Conservation (phyloP, 2,113 vertebrate genomes). For the Erpornis zantholeuca region DNA sequence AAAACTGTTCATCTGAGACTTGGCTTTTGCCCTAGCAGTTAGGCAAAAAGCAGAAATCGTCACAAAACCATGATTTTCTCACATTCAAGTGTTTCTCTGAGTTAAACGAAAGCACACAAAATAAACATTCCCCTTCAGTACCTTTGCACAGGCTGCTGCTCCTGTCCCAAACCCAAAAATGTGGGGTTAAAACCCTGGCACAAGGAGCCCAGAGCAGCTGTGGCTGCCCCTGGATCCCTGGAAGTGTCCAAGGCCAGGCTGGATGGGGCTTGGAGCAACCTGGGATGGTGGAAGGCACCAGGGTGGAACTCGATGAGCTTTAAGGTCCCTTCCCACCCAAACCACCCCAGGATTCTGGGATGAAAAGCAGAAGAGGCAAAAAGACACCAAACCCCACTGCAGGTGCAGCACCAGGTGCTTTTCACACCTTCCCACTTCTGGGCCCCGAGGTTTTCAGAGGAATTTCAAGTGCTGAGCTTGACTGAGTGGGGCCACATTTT, state of each 20-base stretch:
- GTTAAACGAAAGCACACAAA: neutral
- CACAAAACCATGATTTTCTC: neutral
- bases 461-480: neutral
- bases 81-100: neutral
- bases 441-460: neutral
- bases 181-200: neutral
- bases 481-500: neutral
- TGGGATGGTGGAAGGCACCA: rapidly evolving
- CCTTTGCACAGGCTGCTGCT: neutral
- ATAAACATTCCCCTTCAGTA: neutral
- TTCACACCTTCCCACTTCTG: neutral
- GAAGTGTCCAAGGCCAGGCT: rapidly evolving
- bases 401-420: neutral
- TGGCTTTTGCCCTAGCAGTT: neutral
- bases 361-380: neutral
- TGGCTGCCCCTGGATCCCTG: neutral
- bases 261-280: neutral
- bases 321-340: neutral
- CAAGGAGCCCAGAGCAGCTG: neutral
- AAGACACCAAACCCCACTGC: neutral
- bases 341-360: rapidly evolving
- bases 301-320: neutral
- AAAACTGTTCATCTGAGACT: neutral
- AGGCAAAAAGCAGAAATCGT: neutral
- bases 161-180: neutral